Evolutionary conservation across 2,888 invertebrate genomes (phyloP).

Genomic region (Ophion costatus): DNA sequence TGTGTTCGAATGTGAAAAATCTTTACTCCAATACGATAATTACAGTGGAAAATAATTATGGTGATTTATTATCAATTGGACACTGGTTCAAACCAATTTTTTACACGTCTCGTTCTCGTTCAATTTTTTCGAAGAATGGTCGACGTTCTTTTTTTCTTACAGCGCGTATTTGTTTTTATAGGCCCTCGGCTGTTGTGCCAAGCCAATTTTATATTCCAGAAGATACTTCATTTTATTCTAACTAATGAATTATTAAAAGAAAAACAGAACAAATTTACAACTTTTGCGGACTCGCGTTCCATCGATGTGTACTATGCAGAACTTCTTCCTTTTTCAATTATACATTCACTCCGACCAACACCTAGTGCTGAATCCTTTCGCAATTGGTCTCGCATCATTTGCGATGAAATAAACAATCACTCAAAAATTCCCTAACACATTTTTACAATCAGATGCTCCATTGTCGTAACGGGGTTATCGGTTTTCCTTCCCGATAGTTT

Average conservation of each 20-base stretch:
- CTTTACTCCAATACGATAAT: slow-evolving; percentile 9
- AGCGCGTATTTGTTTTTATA: not conserved
- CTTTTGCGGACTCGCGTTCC: too few relatives aligned
- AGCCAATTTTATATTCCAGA: too few relatives aligned
- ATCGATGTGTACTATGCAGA: not conserved
- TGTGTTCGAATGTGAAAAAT: slow-evolving; percentile 25
- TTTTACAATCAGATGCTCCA: slow-evolving; percentile 38
- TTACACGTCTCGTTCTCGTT: slow-evolving; percentile 1
- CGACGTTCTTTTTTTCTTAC: not conserved
- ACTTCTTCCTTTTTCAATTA: not conserved
- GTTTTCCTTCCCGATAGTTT: not conserved
- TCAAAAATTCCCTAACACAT: slow-evolving; percentile 5
- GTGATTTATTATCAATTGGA: slow-evolving; percentile 32
- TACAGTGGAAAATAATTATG: slow-evolving; percentile 38
- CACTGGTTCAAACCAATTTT: slow-evolving; percentile 7
- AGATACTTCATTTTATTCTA: not conserved
- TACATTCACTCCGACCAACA: not conserved
- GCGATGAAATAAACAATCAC: slow-evolving; percentile 9
- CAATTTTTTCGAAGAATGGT: not conserved
- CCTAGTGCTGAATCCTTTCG: slow-evolving; percentile 7
- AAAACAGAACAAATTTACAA: not conserved
- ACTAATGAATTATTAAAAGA: not conserved
- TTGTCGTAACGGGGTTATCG: slow-evolving; percentile 13
- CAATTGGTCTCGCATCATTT: slow-evolving; percentile 4
- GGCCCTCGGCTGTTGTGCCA: too few relatives aligned